phyloP scores from a whole-genome alignment of 2,888 invertebrate species.

The Drosophila picticornis region DNA sequence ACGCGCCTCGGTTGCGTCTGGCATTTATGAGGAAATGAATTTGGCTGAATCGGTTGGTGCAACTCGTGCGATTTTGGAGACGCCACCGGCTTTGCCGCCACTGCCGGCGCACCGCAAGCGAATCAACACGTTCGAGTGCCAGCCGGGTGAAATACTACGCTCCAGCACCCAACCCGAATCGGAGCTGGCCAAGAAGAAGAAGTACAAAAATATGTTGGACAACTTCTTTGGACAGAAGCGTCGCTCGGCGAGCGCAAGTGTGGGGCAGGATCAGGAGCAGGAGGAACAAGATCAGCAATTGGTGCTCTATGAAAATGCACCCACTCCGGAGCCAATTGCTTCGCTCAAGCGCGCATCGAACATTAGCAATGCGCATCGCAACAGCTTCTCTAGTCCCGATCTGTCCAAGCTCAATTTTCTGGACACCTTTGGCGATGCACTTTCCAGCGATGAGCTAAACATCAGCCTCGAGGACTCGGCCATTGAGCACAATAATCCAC shows the following conservation, averaged over 20 bases:
- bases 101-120: slow-evolving; percentile 83
- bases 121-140: slow-evolving; percentile 83
- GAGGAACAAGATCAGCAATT: slow-evolving; percentile 16
- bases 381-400: slow-evolving; percentile 85
- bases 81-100: slow-evolving; percentile 71
- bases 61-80: slow-evolving; percentile 60
- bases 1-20: slow-evolving; percentile 83
- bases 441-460: slow-evolving; percentile 68
- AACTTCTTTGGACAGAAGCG: slow-evolving; percentile 82
- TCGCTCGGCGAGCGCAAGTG: slow-evolving; percentile 70
- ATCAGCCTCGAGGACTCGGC: slow-evolving; percentile 74
- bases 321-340: slow-evolving; percentile 51
- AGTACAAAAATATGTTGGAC: slow-evolving; percentile 81
- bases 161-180: slow-evolving; percentile 84
- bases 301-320: slow-evolving; percentile 65
- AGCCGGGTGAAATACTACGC: slow-evolving; percentile 78
- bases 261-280: slow-evolving; percentile 32
- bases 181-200: slow-evolving; percentile 83
- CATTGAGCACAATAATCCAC: slow-evolving; percentile 52
- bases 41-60: slow-evolving; percentile 47
- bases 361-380: slow-evolving; percentile 77
- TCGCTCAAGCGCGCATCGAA: slow-evolving; percentile 31
- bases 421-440: slow-evolving; percentile 76
- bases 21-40: slow-evolving; percentile 85
- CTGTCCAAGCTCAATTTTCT: slow-evolving; percentile 82